Evolutionary conservation across 2,797 vertebrate species (phyloP).

Genomic region (Distichodus sexfasciatus): DNA sequence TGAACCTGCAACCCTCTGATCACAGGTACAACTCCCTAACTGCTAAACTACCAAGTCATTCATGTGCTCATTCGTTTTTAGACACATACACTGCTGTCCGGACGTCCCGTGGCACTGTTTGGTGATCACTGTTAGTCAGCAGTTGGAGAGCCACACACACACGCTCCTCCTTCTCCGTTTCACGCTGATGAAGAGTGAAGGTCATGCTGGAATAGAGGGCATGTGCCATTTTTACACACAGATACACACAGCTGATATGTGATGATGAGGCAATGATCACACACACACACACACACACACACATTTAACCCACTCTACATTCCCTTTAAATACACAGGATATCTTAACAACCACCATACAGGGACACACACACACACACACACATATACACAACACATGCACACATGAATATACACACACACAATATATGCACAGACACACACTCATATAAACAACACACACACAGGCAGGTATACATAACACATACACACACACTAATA

Average conservation of each 20-base stretch:
- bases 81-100: too few species aligned
- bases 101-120: too few species aligned
- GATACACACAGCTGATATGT: not conserved
- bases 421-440: conserved; percentile 7
- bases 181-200: conserved; percentile 70
- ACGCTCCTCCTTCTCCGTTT: too few species aligned
- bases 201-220: conserved; percentile 56
- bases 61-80: too few species aligned
- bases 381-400: not conserved
- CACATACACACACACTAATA: not conserved
- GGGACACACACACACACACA: conserved; percentile 2
- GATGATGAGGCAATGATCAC: not conserved
- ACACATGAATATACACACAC: not conserved
- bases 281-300: not conserved
- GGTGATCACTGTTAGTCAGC: conserved; percentile 52
- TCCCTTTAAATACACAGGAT: too few species aligned
- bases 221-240: conserved; percentile 16
- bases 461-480: not conserved
- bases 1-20: too few species aligned
- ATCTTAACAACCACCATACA: too few species aligned
- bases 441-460: not conserved
- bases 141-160: conserved; percentile 50
- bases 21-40: too few species aligned
- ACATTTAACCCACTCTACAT: too few species aligned
- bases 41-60: too few species aligned